Evolutionary conservation across 2,113 vertebrate species (phyloP), one percentile per base, ranked within the genome.

Genomic region (Cathartes aura): DNA sequence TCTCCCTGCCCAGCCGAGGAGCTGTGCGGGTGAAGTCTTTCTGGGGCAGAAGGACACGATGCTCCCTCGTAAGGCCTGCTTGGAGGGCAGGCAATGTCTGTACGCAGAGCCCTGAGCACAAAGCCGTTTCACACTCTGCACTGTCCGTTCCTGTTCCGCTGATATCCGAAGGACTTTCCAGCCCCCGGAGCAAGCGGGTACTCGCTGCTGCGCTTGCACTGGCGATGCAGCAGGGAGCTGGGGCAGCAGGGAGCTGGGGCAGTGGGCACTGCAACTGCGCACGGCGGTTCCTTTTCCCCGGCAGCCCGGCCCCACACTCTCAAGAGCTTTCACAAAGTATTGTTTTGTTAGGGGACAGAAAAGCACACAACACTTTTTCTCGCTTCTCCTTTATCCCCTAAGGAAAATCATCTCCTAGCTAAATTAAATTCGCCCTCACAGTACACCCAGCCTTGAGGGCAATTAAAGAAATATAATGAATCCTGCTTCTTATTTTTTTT

Each of bases 401-500:
- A 71, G 47, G 62, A 75, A 88, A 85, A 50, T 14, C 36, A 36
- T 38, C 82, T 67, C 79, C 3, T 3, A 45, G 47, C 48, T 74
- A 90, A 93, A 95, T 89, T 79, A 79, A 91, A 78, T 87, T 86
- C 34, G 0, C 24, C 42, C 73, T 87, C 80, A 4, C 38, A 67
- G 82, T 29, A 74, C n/a, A 40, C 20, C 17, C 83, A 82, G 87
- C 76, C 75, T 68, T 42, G n/a, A 43, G 67, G 67, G 53, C 91
- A 87, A 94, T 89, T 94, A 89, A 47, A 59, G 59, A 89, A 71
- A 59, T 60, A 3, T 78, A 78, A 89, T 58, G 68, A 87, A 89
- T 70, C 38, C 27, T 45, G 32, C 48, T 82, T 8, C 15, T 20
- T 48, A 2, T 8, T 52, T 60, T 68, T 64, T 15, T 42, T 81